Conservation (phyloP, 1,140 invertebrate genomes). For the Nasonia vitripennis region DNA sequence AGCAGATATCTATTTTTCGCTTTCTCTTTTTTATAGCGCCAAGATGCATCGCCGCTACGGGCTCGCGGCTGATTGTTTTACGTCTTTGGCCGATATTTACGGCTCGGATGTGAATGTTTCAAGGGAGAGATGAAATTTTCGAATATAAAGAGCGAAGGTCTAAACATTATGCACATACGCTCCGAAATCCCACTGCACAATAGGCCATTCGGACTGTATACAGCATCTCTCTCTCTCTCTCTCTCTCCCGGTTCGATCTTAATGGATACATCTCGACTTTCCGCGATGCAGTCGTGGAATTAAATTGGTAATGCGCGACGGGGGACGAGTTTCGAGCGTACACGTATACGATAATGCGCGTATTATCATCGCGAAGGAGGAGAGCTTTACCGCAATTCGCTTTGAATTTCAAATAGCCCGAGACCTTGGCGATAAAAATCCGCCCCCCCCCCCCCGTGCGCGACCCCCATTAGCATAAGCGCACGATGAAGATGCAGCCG, state of each 20-base stretch:
- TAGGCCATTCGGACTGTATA: not conserved
- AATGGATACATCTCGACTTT: slow-evolving; percentile 6
- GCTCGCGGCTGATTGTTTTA: no score
- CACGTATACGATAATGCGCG: slow-evolving; percentile 11
- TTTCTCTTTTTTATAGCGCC: not conserved
- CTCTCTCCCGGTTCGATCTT: not conserved
- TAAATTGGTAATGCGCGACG: slow-evolving; percentile 41
- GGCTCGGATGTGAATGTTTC: no score
- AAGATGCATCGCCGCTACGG: no score
- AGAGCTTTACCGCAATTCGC: slow-evolving; percentile 15
- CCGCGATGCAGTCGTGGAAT: slow-evolving; percentile 19
- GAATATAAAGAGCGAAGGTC: no score
- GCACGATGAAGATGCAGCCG: not conserved
- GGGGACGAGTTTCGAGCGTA: not conserved
- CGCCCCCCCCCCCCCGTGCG: not conserved
- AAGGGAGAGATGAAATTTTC: no score
- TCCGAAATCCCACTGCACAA: not conserved
- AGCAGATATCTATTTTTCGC: not conserved
- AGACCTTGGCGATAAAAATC: slow-evolving; percentile 2
- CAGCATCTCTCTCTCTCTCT: not conserved
- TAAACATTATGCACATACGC: no score
- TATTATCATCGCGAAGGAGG: not conserved
- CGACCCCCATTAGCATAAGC: not conserved
- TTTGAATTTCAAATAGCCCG: slow-evolving; percentile 50
- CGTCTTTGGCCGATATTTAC: no score